Base-by-base conservation (phyloP, 1,140 invertebrate species). In the Camponotus floridanus region DNA sequence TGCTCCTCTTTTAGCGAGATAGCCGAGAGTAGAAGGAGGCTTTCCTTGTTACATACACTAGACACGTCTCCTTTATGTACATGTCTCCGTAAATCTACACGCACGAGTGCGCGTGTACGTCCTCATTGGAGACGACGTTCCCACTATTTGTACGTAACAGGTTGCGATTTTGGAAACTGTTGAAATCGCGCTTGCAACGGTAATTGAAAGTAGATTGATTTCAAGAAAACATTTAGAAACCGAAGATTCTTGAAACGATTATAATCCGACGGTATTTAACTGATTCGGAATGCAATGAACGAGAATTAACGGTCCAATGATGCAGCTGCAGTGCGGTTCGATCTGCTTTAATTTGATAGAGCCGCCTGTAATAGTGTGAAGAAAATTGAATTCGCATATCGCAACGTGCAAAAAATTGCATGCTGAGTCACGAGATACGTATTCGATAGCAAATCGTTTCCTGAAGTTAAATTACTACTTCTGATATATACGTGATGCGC, bases 31-130 rank as follows among this genome's bases (percentile, higher is more conserved):
- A 45, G 8, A 3, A 36, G 21, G 26, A 73, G 55, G 15, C 39
- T 80, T 61, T 74, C 31, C 65, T 87, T 11, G 6, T 89, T 89
- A 26, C 84, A 89, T 73, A 89, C 51, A 71, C 87, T 65, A 85
- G 84, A 89, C 87, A 89, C 88, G 67, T 76, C 76, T 86, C 51
- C 80, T 51, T 42, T 65, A 62, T 7, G 51, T 61, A 78, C 64
- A 61, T 26, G 33, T 78, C 33, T 55, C 11, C 51, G 62, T 48
- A 55, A 15, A 79, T 62, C 13, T 59, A 51, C 36, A 76, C 83
- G 31, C 67, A 73, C 45, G 78, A 84, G 62, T 31, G 81, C 26
- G 4, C 48, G 33, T 42, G n/a, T 39, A 45, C 15, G 26, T 76
- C 64, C 13, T 55, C n/a, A 36, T 61, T 45, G 45, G n/a, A 39